Base-by-base conservation (phyloP, 2,797 vertebrate species). In the Anguilla pacifica region DNA sequence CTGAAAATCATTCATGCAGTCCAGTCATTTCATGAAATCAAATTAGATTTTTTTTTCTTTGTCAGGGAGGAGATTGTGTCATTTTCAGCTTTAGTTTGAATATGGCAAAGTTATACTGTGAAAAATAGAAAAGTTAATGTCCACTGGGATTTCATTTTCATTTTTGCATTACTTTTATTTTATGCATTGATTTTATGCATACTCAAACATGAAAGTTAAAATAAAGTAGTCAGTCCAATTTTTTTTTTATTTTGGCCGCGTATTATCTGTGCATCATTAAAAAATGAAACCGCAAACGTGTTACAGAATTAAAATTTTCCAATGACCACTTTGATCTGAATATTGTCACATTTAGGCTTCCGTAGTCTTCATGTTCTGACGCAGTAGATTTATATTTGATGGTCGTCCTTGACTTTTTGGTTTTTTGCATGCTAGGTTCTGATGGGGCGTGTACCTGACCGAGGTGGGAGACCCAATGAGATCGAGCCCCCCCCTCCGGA, bases 381-480 rank as follows among this genome's bases (percentile, higher is more conserved):
- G 49, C 19, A 67, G 22, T n/a, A n/a, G 19, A 10, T 51, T 51
- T 51, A 43, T 51, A 22, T 49, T 49, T 82, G 46, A 82, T 10
- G 46, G 79, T n/a, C 79, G 10, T n/a, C 46, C 46, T 82, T 81
- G 35, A 5, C 43, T 9, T 53, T 51, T 83, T 13, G 79, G 15
- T 31, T 35, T 25, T 6, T 79, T 79, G 15, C 13, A 49, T 90
- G 74, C 84, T 89, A 99, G 98, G 97, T 99, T 86, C 94, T 98
- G 88, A 99, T 99, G 99, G 99, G 99, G 86, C 95, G 98, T 89
- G 99, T 99, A 79, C 99, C 99, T 46, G 99, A 99, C 94, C 95
- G 99, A 93, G 99, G 98, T 67, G 99, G 99, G 11, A 96, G 98
- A 88, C 98, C 98, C 28, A 98, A 98, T 87, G 98, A 99, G 94